Base-by-base conservation (phyloP, 2,113 vertebrate species). In the Mobula hypostoma region DNA sequence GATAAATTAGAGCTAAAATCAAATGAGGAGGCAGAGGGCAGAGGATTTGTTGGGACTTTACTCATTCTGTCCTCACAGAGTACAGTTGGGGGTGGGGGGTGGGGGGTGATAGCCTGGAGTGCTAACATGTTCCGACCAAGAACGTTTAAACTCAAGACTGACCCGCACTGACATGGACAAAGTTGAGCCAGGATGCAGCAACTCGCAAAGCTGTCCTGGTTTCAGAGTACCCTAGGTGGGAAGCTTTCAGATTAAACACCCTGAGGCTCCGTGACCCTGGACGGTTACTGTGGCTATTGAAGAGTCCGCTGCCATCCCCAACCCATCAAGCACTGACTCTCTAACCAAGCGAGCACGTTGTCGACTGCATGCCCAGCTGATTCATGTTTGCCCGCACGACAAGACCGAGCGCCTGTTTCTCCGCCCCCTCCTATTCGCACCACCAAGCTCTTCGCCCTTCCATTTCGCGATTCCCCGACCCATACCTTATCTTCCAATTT, bases 311-410 rank as follows among this genome's bases (percentile, higher is more conserved):
- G 63, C 5, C 1, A 66, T 68, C 63, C 15, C 85, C 61, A 15
- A 0, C 29, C 14, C 36, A 27, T 36, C 61, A 21, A 72, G 70
- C 0, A 17, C 68, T 27, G 4, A 1, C 90, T 40, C 36, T 15
- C 11, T 24, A 15, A 83, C 80, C 27, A 1, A 91, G 90, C 19
- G n/a, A 70, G 66, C 19, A 32, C n/a, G 14, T 80, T 92, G 66
- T 32, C 1, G 88, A 72, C 27, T 92, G 36, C 40, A 29, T 8
- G 66, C 56, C 29, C 19, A 14, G 95, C 94, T 94, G 94, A 95
- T 95, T 95, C 95, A 96, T 96, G 95, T 96, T 95, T 95, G 48
- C 95, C 95, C 94, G 95, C 87, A 32, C 68, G 1, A 19, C 21
- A 14, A 70, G 66, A 68, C 66, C 29, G 29, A 80, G n/a, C 9